Base-by-base conservation (phyloP, 2,888 invertebrate species). In the Lepetodrilus schrolli region DNA sequence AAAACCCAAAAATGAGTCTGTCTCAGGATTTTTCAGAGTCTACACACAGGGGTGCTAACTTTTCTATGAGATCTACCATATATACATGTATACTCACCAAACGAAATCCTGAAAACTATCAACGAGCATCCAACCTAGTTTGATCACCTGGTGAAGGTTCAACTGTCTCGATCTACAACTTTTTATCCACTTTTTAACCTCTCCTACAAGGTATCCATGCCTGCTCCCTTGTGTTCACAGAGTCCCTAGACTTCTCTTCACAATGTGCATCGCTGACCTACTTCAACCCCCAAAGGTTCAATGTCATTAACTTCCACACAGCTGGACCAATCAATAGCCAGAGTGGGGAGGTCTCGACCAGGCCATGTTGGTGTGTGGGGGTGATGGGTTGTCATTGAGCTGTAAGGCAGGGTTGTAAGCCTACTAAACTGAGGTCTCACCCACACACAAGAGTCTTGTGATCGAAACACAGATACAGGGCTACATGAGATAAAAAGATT, bases 231-330 rank as follows among this genome's bases (percentile, higher is more conserved):
- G n/a, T n/a, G n/a, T n/a, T 58, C 34, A 23, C 58, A 30, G 26
- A 23, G 30, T 58, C 58, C 34, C 58, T 26, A 23, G 30, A 23
- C 58, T 30, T 58, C 30, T 30, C 58, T 58, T 30, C 58, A 43
- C 43, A 58, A 34, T 58, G 48, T 48, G 58, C 58, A 26, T 58
- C 26, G 7, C 58, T 58, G 58, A 58, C 58, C 58, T 58, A 58
- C 58, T 58, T 58, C 58, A 58, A 58, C 58, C 58, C 58, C 58
- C 34, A 17, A 58, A 58, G 58, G 58, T 58, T 58, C 58, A 58
- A 58, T 58, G 58, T 58, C 58, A 58, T 58, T 58, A 58, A 58
- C 58, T 58, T 58, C 30, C 58, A 58, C 58, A 26, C 10, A n/a
- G 26, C 58, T 58, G 30, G 34, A 58, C 58, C 58, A 58, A 58